phyloP scores from a whole-genome alignment of 2,113 vertebrate genomes.

The Penelope pileata region DNA sequence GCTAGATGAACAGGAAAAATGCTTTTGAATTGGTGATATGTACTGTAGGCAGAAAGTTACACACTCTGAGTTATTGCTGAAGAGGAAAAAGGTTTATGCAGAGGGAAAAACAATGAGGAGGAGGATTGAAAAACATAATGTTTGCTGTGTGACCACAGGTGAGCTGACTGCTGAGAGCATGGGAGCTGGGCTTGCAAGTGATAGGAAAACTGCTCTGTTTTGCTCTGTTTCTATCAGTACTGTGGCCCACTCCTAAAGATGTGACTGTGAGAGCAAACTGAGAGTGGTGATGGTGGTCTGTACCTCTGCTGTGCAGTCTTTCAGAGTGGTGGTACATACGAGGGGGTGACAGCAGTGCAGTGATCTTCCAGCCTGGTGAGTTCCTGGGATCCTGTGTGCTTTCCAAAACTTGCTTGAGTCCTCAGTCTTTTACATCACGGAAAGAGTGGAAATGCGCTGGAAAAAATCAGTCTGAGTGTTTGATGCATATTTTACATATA shows the following conservation, averaged over 20 bases:
- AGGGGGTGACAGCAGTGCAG: not conserved
- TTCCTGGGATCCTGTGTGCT: not conserved
- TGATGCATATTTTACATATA: not conserved
- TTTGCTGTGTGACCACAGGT: not conserved
- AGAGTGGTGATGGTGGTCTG: not conserved
- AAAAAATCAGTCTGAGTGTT: not conserved
- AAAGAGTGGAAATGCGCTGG: not conserved
- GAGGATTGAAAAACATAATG: not conserved
- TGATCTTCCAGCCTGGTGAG: not conserved
- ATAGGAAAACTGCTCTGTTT: not conserved
- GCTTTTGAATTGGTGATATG: not conserved
- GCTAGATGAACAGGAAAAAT: not conserved
- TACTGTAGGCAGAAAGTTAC: not conserved
- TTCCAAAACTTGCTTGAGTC: not conserved
- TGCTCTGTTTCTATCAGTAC: not conserved
- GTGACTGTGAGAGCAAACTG: not conserved
- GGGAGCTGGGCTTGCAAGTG: not conserved
- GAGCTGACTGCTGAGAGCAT: not conserved
- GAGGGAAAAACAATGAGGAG: not conserved
- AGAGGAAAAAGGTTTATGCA: not conserved
- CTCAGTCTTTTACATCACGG: not conserved
- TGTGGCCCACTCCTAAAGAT: not conserved
- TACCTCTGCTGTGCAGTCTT: not conserved
- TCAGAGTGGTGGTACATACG: accelerated
- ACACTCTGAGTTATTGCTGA: not conserved